These are phyloP conservation scores for Rapana venosa DNA, from an alignment of 2,888 invertebrate genomes.

Conservation along the genomic window DNA sequence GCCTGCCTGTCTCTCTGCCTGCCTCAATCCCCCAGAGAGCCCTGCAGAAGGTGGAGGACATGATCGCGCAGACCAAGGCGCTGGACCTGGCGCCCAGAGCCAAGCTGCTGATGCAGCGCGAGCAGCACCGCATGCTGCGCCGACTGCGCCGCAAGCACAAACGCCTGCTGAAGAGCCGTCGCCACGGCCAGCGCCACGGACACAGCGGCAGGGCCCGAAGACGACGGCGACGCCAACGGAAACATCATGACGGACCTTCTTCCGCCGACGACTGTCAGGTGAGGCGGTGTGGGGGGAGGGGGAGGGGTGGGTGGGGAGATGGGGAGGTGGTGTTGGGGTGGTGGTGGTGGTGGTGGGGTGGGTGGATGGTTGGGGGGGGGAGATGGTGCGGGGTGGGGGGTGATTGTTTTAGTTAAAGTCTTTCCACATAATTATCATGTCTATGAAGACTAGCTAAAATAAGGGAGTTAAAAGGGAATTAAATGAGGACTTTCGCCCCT, in stretches of 20 bases:
- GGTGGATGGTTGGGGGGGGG: background rate
- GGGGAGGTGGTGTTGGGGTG: background rate
- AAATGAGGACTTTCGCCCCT: no score
- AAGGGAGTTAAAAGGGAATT: no score
- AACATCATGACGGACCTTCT: conserved; percentile 47
- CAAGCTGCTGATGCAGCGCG: conserved; percentile 39
- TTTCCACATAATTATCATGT: no score
- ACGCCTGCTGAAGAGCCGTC: conserved; percentile 26
- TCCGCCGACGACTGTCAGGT: conserved; percentile 74
- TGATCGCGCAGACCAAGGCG: conserved; percentile 55
- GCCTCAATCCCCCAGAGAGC: conserved; percentile 1
- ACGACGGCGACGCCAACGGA: conserved; percentile 52
- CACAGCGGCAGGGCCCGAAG: background rate
- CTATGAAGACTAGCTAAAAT: no score
- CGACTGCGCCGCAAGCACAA: conserved; percentile 33
- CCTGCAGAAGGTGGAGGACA: conserved; percentile 51
- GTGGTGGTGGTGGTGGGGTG: background rate
- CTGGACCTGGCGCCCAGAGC: conserved; percentile 48
- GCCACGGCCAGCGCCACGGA: background rate
- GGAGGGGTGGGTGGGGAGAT: background rate
- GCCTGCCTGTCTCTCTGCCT: background rate
- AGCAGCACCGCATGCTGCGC: conserved; percentile 41
- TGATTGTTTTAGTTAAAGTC: no score
- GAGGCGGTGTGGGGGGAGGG: conserved; percentile 16
- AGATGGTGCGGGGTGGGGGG: no score